Percentiles rank a stretch among this genome's conserved stretches.
Conservation (phyloP, 2,797 vertebrate genomes). For the Rhinoraja longicauda region DNA sequence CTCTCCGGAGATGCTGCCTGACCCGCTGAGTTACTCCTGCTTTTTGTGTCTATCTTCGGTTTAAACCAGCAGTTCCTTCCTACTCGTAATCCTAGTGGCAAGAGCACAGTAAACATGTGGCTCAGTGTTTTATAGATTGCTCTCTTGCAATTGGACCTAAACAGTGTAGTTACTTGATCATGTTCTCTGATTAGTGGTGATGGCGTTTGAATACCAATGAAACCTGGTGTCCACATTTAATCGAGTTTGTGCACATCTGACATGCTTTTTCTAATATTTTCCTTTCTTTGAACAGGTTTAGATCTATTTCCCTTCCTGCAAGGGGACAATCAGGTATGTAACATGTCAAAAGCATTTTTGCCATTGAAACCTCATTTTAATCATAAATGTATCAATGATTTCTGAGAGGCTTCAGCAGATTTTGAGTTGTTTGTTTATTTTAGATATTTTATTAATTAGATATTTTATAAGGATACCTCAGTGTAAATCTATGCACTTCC, state of each 20-base stretch:
- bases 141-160: not conserved
- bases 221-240: not conserved
- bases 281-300: slow-evolving; percentile 70
- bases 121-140: not conserved
- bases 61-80: no score
- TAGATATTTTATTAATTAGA: no score
- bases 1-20: no score
- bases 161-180: not conserved
- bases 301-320: slow-evolving; percentile 98
- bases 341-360: rapidly evolving
- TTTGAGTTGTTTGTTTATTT: not conserved
- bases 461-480: not conserved
- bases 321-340: slow-evolving; percentile 94
- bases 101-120: not conserved
- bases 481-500: not conserved
- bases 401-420: not conserved
- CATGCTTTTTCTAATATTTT: slow-evolving; percentile 38
- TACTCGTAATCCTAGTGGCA: not conserved
- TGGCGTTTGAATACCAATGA: not conserved
- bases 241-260: not conserved
- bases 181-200: not conserved
- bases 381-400: not conserved
- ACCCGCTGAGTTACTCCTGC: no score
- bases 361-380: not conserved
- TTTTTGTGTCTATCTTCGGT: no score